Evolutionary conservation across 2,113 vertebrate genomes (phyloP).

Genomic region (Epinephelus moara): DNA sequence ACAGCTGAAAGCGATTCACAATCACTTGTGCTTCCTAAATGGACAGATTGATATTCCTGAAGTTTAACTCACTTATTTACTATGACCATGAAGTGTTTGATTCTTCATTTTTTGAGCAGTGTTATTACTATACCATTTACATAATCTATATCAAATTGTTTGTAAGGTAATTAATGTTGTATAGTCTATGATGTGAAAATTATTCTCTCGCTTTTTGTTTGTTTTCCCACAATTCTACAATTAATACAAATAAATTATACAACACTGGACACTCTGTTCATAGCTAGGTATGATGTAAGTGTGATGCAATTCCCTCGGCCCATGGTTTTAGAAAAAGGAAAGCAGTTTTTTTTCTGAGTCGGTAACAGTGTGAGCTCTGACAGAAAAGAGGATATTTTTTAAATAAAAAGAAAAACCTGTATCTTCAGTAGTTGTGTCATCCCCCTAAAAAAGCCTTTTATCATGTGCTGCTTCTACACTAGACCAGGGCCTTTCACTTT

Average conservation of each 20-base stretch:
- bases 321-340: conserved; percentile 44
- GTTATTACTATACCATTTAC: not conserved
- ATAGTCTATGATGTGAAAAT: conserved; percentile 1
- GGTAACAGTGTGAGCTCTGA: conserved; percentile 34
- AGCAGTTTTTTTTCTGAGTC: conserved; percentile 23
- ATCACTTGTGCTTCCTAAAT: too few relatives aligned
- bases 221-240: conserved; percentile 20
- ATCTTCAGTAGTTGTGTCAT: conserved; percentile 34
- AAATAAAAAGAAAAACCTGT: conserved; percentile 44
- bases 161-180: conserved; percentile 1
- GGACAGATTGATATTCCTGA: too few relatives aligned
- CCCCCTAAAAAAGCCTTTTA: conserved; percentile 26
- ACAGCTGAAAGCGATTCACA: too few relatives aligned
- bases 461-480: conserved; percentile 33
- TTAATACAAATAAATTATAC: conserved; percentile 33
- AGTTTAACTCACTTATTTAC: too few relatives aligned
- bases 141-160: not conserved
- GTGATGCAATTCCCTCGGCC: conserved; percentile 60
- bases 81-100: too few relatives aligned
- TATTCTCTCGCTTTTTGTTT: not conserved
- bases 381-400: conserved; percentile 36
- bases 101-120: too few relatives aligned
- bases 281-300: conserved; percentile 59
- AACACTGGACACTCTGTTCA: conserved; percentile 24
- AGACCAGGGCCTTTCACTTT: conserved; percentile 40